Evolutionary conservation across 2,113 vertebrate genomes (phyloP), one percentile per base, ranked within the genome.

Genomic region (Seriola dumerili): DNA sequence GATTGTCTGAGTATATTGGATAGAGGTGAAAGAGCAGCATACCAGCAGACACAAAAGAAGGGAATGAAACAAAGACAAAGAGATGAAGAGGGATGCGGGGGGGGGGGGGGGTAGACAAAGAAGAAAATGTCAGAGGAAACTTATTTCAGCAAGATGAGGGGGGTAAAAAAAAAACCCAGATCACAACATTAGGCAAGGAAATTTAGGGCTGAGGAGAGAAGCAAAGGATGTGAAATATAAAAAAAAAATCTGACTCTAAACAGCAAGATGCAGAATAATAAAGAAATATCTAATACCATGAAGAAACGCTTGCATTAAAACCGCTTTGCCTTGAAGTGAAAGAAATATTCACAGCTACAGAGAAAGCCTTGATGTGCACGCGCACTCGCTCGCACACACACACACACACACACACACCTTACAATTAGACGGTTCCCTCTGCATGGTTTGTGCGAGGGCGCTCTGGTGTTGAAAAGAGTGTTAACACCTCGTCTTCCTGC

Each of bases 381-480:
- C 73, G 61, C 65, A 59, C 64, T 55, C 72, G 59, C 42, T 46
- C 57, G 40, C 55, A 57, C 36, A 70, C 71, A 44, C 72, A 72
- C 72, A 58, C 71, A 63, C 52, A 71, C 65, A 42, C 50, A 64
- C 73, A 87, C 81, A 82, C 82, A 80, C 73, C 55, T 83, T 19
- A 88, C 92, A 95, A 94, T 95, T 94, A 95, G 91, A 84, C 81
- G 54, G 73, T 59, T 92, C 88, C 85, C 85, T 85, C 72, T 86
- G 85, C 89, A 88, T 32, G 84, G 88, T 79, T 74, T 81, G 76
- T 84, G 80, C 23, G 21, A 81, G 55, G 85, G 79, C 81, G 88
- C 87, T 88, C 78, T 88, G 89, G 91, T 91, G 91, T 89, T 89
- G 90, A 93, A 92, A 86, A 94, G 90, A 87, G 94, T 94, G 94